Evolutionary conservation across 2,113 vertebrate species (phyloP).

Genomic region (Pomatostomus ruficeps): DNA sequence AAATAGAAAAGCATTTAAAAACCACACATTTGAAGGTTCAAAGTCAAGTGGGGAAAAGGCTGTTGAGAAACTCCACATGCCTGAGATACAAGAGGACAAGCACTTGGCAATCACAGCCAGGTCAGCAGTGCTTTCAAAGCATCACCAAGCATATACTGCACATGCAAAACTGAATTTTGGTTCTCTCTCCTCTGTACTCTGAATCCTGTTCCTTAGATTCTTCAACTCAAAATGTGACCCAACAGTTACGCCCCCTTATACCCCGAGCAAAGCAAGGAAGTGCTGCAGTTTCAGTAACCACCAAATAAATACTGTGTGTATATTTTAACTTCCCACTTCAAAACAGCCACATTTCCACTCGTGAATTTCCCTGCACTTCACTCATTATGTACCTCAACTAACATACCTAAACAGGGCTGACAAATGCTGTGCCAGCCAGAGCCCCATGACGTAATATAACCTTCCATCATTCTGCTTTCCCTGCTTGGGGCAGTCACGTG

Average conservation of each 20-base stretch:
- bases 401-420: neutral
- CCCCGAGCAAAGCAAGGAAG: neutral
- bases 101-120: neutral
- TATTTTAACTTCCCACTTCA: neutral
- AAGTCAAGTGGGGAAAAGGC: neutral
- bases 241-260: neutral
- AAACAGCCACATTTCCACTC: neutral
- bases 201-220: neutral
- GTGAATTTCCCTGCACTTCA: neutral
- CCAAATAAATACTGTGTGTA: neutral
- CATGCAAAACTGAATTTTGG: neutral
- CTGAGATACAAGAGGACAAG: accelerated
- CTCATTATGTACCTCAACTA: neutral
- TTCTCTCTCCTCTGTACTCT: neutral
- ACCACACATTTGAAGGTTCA: neutral
- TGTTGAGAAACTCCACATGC: neutral
- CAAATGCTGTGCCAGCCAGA: neutral
- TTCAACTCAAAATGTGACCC: neutral
- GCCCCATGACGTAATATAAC: neutral
- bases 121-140: neutral
- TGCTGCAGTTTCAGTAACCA: neutral
- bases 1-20: neutral
- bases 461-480: neutral
- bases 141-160: neutral
- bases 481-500: neutral